These are phyloP conservation scores for Protonibea diacanthus DNA, from an alignment of 2,797 vertebrate species.

Conservation along the genomic window DNA sequence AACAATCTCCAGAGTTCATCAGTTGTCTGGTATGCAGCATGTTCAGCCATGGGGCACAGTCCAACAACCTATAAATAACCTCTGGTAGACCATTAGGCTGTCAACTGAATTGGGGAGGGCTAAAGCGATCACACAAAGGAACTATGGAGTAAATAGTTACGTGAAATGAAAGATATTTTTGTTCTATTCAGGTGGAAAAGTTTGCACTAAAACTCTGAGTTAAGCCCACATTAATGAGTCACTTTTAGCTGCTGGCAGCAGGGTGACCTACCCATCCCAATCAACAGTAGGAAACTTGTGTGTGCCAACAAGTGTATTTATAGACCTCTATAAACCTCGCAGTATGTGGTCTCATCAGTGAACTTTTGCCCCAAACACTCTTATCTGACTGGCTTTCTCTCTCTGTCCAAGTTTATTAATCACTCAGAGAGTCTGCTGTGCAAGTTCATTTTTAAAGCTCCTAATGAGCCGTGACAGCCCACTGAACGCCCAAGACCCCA, in stretches of 20 bases:
- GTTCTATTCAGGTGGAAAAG: not conserved
- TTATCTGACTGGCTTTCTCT: slow-evolving; percentile 41
- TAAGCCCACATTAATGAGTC: not conserved
- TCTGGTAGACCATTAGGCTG: slow-evolving; percentile 51
- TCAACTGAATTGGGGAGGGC: slow-evolving; percentile 25
- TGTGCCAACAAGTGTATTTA: slow-evolving; percentile 43
- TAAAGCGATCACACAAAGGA: slow-evolving; percentile 13
- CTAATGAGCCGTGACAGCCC: slow-evolving; percentile 82
- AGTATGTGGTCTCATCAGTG: slow-evolving; percentile 43
- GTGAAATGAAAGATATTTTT: slow-evolving; percentile 9
- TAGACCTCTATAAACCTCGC: slow-evolving; percentile 41
- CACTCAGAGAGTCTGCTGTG: slow-evolving; percentile 75
- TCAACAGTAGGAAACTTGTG: slow-evolving; percentile 10
- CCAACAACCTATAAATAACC: slow-evolving; percentile 70
- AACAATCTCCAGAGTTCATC: slow-evolving; percentile 66
- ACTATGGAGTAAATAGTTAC: slow-evolving; percentile 14
- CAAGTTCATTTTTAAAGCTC: slow-evolving; percentile 78
- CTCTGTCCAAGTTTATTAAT: slow-evolving; percentile 77
- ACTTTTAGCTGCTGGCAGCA: not conserved
- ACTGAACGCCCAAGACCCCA: slow-evolving; percentile 77
- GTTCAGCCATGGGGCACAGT: slow-evolving; percentile 46
- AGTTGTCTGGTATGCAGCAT: slow-evolving; percentile 64
- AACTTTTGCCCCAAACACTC: slow-evolving; percentile 52
- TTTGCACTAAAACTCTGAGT: not conserved
- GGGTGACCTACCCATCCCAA: not conserved